Base-by-base conservation (phyloP, 2,888 invertebrate genomes). In the Andrena minutula region DNA sequence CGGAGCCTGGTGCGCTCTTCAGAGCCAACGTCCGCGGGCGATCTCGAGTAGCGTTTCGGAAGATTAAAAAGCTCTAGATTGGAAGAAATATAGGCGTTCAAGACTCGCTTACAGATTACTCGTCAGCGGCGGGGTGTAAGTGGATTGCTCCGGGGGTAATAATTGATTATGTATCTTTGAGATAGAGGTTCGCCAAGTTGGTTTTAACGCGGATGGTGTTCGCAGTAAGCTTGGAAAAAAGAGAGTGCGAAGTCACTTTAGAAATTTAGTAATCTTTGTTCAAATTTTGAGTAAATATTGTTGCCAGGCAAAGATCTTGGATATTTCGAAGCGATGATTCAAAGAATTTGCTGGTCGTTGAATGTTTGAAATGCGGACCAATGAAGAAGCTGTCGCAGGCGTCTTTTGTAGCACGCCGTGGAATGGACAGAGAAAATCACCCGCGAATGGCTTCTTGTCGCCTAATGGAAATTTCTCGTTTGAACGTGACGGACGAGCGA, bases 391-490 rank as follows among this genome's bases (percentile, higher is more conserved):
- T 51, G 20, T 73, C 60, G 28, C 20, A 6, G 53, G 51, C 35
- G 56, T 75, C 63, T 63, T 60, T 30, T 30, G 23, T 32, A 28
- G 35, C 20, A 12, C 58, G 23, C 8, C 12, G 26, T 12, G 28
- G 16, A 41, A 58, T 35, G 41, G 64, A 76, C 60, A 69, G 78
- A 82, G 75, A 73, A 73, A 84, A 82, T 78, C 81, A 75, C 75
- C 65, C 74, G 73, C 74, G 69, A 71, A 63, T 72, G 80, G 78
- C 84, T 86, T 83, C 84, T 84, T 87, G 87, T 86, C 87, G 89
- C 79, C 88, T 92, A 92, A 92, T 92, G 92, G 92, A 90, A 92
- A 88, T 92, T 91, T 89, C 91, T 86, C 89, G 92, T 92, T 90
- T 80, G 80, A 79, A 79, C 83, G 85, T 82, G 86, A 72, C 81